Base-by-base conservation (phyloP, 2,797 vertebrate genomes). In the Cephalopachus bancanus region DNA sequence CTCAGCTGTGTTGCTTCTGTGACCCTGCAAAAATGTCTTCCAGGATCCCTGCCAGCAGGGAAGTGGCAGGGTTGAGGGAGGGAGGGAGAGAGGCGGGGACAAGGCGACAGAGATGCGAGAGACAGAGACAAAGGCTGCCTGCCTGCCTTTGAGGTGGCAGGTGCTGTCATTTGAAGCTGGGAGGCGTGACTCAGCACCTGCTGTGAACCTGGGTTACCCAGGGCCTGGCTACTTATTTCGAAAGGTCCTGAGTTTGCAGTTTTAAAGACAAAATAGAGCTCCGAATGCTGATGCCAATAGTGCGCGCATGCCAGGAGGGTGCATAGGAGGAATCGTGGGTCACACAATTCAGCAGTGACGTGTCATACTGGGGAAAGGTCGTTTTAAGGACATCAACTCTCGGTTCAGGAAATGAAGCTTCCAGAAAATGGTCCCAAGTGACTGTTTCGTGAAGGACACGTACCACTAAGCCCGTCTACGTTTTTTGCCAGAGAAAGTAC, bases 401-500 rank as follows among this genome's bases (percentile, higher is more conserved):
- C 3, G 3, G 44, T 53, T 69, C 53, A 19, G 80, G 62, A 74
- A 24, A 17, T 15, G 8, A 60, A 83, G 44, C 30, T 1, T 55
- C 55, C 37, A 71, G 55, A 83, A 53, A 83, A 44, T 1, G n/a
- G 22, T 67, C 64, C 53, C 60, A 22, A 59, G 53, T 26, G 7
- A 4, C 22, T 33, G 5, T 67, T 79, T 17, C 15, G 1, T 20
- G 67, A 78, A n/a, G 60, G 19, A 55, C 16, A 6, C 19, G 0
- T 16, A 28, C 20, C 4, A 11, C 51, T 30, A 30, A 91, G 24
- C 20, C 81, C 24, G 7, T 37, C 62, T 69, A 37, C 59, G n/a
- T 74, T 53, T 93, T 85, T 79, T 87, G 26, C 53, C 49, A 80
- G 71, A 93, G 62, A 87, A 91, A 76, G 17, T 62, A 3, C 1